These are phyloP conservation scores for Eupithecia vulgata DNA, from an alignment of 2,888 invertebrate genomes.

Conservation along the genomic window DNA sequence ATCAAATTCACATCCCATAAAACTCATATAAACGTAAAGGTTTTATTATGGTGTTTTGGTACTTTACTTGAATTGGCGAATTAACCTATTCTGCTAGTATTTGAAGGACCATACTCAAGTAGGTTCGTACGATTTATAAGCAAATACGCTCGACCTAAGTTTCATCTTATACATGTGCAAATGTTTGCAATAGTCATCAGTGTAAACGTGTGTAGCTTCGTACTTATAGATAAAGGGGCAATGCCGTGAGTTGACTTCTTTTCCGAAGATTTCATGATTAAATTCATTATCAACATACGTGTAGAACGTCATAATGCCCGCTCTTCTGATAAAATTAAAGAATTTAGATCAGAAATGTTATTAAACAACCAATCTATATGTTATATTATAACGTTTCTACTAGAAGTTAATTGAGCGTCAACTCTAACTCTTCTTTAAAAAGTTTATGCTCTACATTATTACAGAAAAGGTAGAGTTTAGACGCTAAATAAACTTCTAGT, in stretches of 20 bases:
- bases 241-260: conserved; percentile 1
- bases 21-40: conserved; percentile 13
- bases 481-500: not conserved
- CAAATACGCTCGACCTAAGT: conserved; percentile 21
- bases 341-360: not conserved
- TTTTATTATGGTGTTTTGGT: conserved; percentile 16
- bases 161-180: conserved; percentile 1
- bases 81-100: conserved; percentile 32
- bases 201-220: conserved; percentile 3
- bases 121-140: conserved; percentile 12
- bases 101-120: conserved; percentile 17
- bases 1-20: conserved; percentile 22
- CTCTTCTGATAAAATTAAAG: not conserved
- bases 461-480: not conserved
- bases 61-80: conserved; percentile 19
- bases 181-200: conserved; percentile 1
- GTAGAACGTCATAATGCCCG: not conserved
- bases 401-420: too few relatives aligned
- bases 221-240: conserved; percentile 20
- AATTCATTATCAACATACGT: conserved; percentile 1
- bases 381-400: too few relatives aligned
- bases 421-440: not conserved
- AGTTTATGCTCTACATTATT: too few relatives aligned
- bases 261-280: not conserved
- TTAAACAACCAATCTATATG: not conserved